A percentile compares a stretch with the other conserved stretches of the same genome.
Evolutionary conservation across 2,113 vertebrate species (phyloP).

Genomic region (Dendrocopos noguchii): DNA sequence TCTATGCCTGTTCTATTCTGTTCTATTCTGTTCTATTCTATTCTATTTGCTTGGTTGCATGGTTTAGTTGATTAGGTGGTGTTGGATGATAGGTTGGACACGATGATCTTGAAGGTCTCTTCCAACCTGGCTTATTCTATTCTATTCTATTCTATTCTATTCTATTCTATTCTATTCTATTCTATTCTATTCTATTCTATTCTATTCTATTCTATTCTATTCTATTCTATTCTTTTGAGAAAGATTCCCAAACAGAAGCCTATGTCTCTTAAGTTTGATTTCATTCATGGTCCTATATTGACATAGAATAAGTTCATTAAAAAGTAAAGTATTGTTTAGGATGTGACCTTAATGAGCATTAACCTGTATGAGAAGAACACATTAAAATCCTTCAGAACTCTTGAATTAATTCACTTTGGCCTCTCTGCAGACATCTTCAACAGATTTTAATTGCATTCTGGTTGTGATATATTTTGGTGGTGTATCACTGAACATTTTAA

Average conservation of each 20-base stretch:
- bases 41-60: no score
- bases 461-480: not conserved
- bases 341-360: not conserved
- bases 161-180: no score
- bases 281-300: not conserved
- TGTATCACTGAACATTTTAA: not conserved
- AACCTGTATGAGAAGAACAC: not conserved
- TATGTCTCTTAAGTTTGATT: not conserved
- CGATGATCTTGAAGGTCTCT: no score
- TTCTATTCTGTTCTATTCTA: no score
- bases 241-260: not conserved
- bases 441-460: conserved; percentile 13
- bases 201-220: no score
- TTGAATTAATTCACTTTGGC: conserved; percentile 6
- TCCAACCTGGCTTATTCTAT: no score
- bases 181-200: no score
- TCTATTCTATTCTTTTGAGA: not conserved
- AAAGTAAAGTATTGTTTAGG: conserved; percentile 5
- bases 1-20: no score
- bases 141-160: no score
- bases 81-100: no score
- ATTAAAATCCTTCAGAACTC: not conserved
- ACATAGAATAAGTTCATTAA: not conserved
- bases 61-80: no score
- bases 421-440: not conserved